Base-by-base conservation (phyloP, 2,888 invertebrate genomes). In the Odontothrips loti region DNA sequence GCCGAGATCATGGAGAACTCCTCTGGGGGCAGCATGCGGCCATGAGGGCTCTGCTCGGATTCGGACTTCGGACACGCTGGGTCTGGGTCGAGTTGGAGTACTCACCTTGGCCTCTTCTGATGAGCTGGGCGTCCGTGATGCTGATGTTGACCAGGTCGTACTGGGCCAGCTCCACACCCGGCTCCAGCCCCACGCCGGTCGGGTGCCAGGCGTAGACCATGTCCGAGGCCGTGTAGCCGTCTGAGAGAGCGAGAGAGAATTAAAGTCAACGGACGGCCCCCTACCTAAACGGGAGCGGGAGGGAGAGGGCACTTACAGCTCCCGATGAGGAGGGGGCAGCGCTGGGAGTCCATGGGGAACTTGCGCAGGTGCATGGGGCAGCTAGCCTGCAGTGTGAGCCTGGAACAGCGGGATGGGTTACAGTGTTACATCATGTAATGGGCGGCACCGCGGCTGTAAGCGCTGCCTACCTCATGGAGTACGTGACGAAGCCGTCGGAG, bases 401-500 rank as follows among this genome's bases (percentile, higher is more conserved):
- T 89, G 83, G 29, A 85, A 85, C n/a, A n/a, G n/a, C n/a, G n/a
- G 34, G 34, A 43, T n/a, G n/a, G n/a, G n/a, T n/a, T n/a, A 43
- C 34, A 43, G 34, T 43, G 34, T n/a, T n/a, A n/a, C n/a, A n/a
- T n/a, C n/a, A n/a, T n/a, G n/a, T n/a, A n/a, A n/a, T n/a, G n/a
- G n/a, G n/a, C n/a, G n/a, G n/a, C n/a, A n/a, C n/a, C n/a, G n/a
- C 68, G 58, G 68, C 23, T 11, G 68, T n/a, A n/a, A 9, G 20
- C 63, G 1, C 63, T 12, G 88, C 85, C 84, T 89, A 95, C 96
- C 97, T 93, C 94, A 96, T 96, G 0, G 97, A 97, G 87, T 96
- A 97, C 80, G 96, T 90, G 85, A 97, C 95, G 84, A 95, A 95
- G 0, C 97, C 97, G 85, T 96, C 94, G 86, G 95, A 94, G 85